phyloP scores from a whole-genome alignment of 2,797 vertebrate genomes.

The Sebastes glaucus region DNA sequence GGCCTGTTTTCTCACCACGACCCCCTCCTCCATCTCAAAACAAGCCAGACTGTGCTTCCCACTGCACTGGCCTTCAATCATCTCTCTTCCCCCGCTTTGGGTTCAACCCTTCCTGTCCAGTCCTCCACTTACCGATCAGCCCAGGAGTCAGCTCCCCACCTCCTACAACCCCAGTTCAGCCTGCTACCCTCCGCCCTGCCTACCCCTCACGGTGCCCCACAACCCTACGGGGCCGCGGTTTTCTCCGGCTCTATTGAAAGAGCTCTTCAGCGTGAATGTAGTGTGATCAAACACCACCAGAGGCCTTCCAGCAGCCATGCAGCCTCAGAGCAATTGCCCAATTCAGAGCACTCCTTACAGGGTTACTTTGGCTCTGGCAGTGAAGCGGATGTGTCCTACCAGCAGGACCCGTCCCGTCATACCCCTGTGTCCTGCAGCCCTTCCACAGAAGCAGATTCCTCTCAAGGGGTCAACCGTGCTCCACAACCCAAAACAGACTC shows the following conservation, averaged over 20 bases:
- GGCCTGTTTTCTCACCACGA: conserved; percentile 93
- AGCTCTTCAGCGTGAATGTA: conserved; percentile 99
- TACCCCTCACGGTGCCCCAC: conserved; percentile 86
- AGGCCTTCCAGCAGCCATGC: conserved; percentile 96
- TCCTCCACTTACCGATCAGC: conserved; percentile 99
- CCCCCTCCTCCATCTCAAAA: conserved; percentile 92
- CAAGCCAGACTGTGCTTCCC: conserved; percentile 90
- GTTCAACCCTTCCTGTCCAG: conserved; percentile 91
- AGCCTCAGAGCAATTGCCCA: conserved; percentile 90
- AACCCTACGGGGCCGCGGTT: conserved; percentile 90
- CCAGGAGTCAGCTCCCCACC: conserved; percentile 99
- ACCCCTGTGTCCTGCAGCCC: conserved; percentile 90
- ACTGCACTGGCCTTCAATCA: conserved; percentile 92
- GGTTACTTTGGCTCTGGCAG: conserved; percentile 85
- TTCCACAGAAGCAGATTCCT: conserved; percentile 82
- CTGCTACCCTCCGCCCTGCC: conserved; percentile 90
- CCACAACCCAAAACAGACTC: conserved; percentile 88
- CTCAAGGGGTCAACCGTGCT: conserved; percentile 88
- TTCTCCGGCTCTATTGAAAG: conserved; percentile 96
- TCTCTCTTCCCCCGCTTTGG: conserved; percentile 87
- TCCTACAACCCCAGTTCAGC: conserved; percentile 96
- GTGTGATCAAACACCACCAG: conserved; percentile 99
- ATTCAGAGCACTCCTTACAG: conserved; percentile 93
- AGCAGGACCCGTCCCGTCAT: conserved; percentile 90
- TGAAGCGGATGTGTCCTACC: conserved; percentile 88